Base-by-base conservation (phyloP, 2,797 vertebrate species). In the Tokudaia muenninki region DNA sequence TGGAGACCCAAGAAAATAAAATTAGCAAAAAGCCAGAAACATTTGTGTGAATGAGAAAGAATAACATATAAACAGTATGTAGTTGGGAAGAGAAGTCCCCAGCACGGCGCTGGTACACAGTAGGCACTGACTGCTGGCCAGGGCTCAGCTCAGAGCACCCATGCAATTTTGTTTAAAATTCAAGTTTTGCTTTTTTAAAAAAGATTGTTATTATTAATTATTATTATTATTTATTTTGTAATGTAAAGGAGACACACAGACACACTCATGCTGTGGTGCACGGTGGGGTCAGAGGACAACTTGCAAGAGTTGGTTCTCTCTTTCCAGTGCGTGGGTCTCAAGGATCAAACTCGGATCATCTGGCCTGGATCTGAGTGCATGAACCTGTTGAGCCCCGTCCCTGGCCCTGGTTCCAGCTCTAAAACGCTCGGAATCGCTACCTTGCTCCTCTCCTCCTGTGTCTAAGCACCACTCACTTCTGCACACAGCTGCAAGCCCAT, bases 401-500 rank as follows among this genome's bases (percentile, higher is more conserved):
- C 22, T 11, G 10, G 34, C 14, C 50, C 24, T 59, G 22, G 10
- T 47, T 59, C 87, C 57, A 47, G 34, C 50, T 93, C 80, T 79
- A 19, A 83, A 77, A 61, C 24, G 57, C 77, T 37, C 21, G 50
- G 24, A 24, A 3, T 37, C 31, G 89, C 78, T 26, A 17, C 34
- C n/a, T 77, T 6, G 55, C 57, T 50, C 93, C 75, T 47, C 31
- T 78, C 65, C 93, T 92, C 61, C 83, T 29, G 3, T 86, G 57
- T 74, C 29, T 67, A 11, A 87, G 14, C 5, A 5, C 3, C 22
- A 44, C 0, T 8, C 0, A 10, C 52, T 65, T 96, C 94, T 74
- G 12, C 57, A 1, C 1, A 21, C 26, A 57, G 21, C 97, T 90
- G 86, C 88, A 82, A 86, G 70, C 96, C 86, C 87, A 87, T 6